Evolutionary conservation across 2,888 invertebrate genomes (phyloP), one percentile per base, ranked within the genome.

Genomic region (Hydrotaea diabolus): DNA sequence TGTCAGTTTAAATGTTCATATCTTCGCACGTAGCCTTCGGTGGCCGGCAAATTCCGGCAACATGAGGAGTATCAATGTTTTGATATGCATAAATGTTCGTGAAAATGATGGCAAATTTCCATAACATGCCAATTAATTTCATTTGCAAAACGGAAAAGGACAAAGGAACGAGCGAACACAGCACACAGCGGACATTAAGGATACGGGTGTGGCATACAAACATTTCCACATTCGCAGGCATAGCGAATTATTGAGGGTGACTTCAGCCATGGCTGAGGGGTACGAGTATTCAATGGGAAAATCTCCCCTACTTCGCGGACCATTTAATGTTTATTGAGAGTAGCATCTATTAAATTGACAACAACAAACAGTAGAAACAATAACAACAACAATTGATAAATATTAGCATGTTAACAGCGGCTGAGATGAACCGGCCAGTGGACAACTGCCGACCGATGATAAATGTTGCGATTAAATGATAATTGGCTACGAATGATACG

Each of bases 41-140:
- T 31, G 26, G 8, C 13, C 15, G 3, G 49, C 4, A 49, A n/a
- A n/a, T 15, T 74, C n/a, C n/a, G n/a, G 11, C 11, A 57, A 39
- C 19, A 17, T 39, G 57, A 17, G 13, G 36, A 57, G 55, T 59
- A 72, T 43, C 71, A 78, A 81, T 76, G 72, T 84, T 84, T 78
- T 81, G 78, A 85, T 85, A 79, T 78, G 79, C 81, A 81, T 79
- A 77, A 77, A 77, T 72, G 57, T 74, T 59, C 19, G 66, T 11
- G 36, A 66, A 57, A 57, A 82, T 79, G 85, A 85, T 82, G 75
- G 79, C 85, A 79, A 82, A 85, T 85, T 85, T 82, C 85, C 82
- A 85, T 85, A 85, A 82, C 82, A 85, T 77, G 79, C 72, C 85
- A 82, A 82, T 82, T 85, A 85, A 85, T 82, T 80, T 82, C 73